phyloP scores from a whole-genome alignment of 2,888 invertebrate genomes.

The Hemaris fuciformis region DNA sequence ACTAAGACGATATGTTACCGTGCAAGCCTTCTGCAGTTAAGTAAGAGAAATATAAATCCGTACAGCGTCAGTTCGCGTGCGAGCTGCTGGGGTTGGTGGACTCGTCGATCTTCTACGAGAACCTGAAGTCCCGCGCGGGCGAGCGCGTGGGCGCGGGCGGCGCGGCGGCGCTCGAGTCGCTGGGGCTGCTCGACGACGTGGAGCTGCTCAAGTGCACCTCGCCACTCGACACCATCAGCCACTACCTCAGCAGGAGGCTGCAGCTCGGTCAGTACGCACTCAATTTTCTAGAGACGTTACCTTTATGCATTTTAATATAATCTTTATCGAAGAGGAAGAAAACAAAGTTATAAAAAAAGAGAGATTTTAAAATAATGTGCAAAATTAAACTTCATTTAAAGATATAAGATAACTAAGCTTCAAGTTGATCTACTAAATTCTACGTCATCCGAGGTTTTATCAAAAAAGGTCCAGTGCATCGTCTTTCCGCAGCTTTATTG shows the following conservation, averaged over 20 bases:
- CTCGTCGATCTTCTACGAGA: constrained; percentile 95
- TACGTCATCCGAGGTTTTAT: no score
- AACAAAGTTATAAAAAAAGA: no score
- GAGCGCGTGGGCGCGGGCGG: constrained; percentile 89
- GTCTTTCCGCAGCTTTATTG: no score
- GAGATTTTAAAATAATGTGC: no score
- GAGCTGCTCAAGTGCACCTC: constrained; percentile 90
- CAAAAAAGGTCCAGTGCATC: no score
- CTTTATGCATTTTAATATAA: no score
- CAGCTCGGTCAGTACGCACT: constrained; percentile 85
- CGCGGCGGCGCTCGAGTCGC: constrained; percentile 89
- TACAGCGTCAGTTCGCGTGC: constrained; percentile 91
- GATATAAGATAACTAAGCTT: no score
- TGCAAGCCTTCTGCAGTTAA: no score
- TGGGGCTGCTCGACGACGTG: constrained; percentile 93
- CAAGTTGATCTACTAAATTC: no score
- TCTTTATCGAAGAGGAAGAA: no score
- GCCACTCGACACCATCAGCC: constrained; percentile 95
- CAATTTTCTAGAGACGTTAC: not conserved
- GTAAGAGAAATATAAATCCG: constrained; percentile 7
- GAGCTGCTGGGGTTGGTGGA: constrained; percentile 91
- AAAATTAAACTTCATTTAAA: no score
- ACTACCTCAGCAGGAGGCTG: constrained; percentile 91
- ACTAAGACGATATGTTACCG: no score
- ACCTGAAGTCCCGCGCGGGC: constrained; percentile 90